Conservation (phyloP, 2,888 invertebrate species). For the Sepiola atlantica region DNA sequence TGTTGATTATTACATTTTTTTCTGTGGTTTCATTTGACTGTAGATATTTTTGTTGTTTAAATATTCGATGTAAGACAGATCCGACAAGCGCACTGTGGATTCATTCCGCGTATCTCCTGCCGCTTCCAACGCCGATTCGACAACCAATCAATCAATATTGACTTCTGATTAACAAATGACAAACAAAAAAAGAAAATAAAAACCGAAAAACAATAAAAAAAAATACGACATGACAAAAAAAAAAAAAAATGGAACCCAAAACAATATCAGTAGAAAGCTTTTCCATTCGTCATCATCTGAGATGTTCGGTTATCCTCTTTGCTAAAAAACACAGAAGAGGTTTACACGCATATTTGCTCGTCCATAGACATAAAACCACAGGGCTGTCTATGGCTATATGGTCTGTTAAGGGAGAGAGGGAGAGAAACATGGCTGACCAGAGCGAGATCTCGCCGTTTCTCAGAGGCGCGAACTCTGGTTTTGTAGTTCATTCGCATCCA, state of each 20-base stretch:
- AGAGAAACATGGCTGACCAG: background rate
- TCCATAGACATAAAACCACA: background rate
- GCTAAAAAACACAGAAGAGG: background rate
- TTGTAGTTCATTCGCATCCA: constrained; percentile 40
- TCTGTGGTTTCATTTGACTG: background rate
- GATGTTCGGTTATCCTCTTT: background rate
- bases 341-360: constrained; percentile 8
- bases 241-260: background rate
- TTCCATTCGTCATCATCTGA: constrained; percentile 7
- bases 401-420: background rate
- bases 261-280: background rate
- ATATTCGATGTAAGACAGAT: background rate
- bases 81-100: background rate
- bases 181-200: too few relatives aligned
- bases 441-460: background rate
- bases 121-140: background rate
- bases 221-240: background rate
- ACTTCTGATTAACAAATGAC: background rate
- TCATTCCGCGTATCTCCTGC: background rate
- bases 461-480: constrained; percentile 44
- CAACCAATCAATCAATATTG: constrained; percentile 32
- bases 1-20: background rate
- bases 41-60: background rate
- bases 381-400: background rate
- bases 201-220: background rate